Evolutionary conservation across 2,888 invertebrate genomes (phyloP).

Genomic region (Ischnura elegans): DNA sequence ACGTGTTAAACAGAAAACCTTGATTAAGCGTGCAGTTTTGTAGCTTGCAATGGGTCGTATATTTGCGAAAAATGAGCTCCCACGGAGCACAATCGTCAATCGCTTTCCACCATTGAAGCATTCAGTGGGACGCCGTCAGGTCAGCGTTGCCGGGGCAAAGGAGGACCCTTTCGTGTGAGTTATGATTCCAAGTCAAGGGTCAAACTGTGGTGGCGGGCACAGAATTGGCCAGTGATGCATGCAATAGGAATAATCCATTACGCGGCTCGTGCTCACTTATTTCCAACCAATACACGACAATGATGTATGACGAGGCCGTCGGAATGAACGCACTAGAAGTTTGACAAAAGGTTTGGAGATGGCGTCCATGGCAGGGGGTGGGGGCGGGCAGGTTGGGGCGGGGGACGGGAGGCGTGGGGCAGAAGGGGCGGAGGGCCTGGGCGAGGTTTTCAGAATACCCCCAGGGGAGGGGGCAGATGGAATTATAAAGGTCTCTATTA

Average conservation of each 20-base stretch:
- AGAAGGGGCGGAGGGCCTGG: neutral
- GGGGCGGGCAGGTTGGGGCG: too few relatives aligned
- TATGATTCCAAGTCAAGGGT: conserved; percentile 53
- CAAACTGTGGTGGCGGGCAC: conserved; percentile 47
- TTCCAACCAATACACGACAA: conserved; percentile 41
- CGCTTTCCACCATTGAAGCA: neutral
- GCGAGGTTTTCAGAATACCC: neutral
- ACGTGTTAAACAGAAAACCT: too few relatives aligned
- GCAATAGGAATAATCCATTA: conserved; percentile 67
- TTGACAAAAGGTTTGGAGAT: conserved; percentile 57
- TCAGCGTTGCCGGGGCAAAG: neutral
- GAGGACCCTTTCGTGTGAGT: conserved; percentile 5
- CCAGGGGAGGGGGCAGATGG: neutral
- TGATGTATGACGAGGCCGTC: conserved; percentile 37
- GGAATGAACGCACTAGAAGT: conserved; percentile 54
- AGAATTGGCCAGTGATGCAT: conserved; percentile 56
- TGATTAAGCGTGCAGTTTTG: too few relatives aligned
- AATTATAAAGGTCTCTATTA: neutral
- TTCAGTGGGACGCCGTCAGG: conserved; percentile 31
- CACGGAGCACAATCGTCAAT: too few relatives aligned
- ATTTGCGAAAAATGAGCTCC: too few relatives aligned
- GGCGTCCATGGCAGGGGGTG: neutral
- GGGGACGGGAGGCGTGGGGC: neutral
- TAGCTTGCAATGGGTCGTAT: too few relatives aligned
- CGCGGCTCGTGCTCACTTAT: conserved; percentile 16